phyloP scores from a whole-genome alignment of 2,113 vertebrate genomes.

The Seriola aureovittata region DNA sequence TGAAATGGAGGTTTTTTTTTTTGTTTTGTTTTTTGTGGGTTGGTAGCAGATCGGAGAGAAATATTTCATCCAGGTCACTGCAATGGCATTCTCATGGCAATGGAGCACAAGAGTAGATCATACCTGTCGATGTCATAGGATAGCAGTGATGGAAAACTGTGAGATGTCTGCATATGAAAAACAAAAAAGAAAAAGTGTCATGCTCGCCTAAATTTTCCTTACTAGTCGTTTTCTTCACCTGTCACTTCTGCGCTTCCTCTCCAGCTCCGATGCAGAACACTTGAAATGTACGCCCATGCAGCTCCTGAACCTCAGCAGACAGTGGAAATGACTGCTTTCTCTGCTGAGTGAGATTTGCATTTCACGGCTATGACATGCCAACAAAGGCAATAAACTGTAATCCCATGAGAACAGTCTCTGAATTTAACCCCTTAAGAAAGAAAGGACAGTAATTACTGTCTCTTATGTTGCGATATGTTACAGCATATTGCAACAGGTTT shows the following conservation, averaged over 20 bases:
- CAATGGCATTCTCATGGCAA: background rate
- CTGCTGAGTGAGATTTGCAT: slow-evolving; percentile 40
- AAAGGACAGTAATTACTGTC: background rate
- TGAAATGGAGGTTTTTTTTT: slow-evolving; percentile 1
- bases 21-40: background rate
- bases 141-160: slow-evolving; percentile 7
- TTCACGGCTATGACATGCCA: slow-evolving; percentile 10
- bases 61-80: background rate
- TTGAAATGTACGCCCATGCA: slow-evolving; percentile 8
- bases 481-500: slow-evolving; percentile 4
- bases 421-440: slow-evolving; percentile 5
- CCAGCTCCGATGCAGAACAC: slow-evolving; percentile 3
- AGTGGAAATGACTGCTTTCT: slow-evolving; percentile 21
- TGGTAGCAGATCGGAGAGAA: background rate
- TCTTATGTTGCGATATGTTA: background rate
- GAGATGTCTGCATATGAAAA: background rate
- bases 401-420: slow-evolving; percentile 13
- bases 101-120: background rate
- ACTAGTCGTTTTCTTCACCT: background rate
- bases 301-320: slow-evolving; percentile 4
- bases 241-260: background rate
- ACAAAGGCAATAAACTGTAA: slow-evolving; percentile 4
- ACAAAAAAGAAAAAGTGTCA: slow-evolving; percentile 4
- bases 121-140: background rate
- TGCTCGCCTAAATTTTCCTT: slow-evolving; percentile 3